Evolutionary conservation across 2,888 invertebrate genomes (phyloP).

Genomic region (Andrena bicolor): DNA sequence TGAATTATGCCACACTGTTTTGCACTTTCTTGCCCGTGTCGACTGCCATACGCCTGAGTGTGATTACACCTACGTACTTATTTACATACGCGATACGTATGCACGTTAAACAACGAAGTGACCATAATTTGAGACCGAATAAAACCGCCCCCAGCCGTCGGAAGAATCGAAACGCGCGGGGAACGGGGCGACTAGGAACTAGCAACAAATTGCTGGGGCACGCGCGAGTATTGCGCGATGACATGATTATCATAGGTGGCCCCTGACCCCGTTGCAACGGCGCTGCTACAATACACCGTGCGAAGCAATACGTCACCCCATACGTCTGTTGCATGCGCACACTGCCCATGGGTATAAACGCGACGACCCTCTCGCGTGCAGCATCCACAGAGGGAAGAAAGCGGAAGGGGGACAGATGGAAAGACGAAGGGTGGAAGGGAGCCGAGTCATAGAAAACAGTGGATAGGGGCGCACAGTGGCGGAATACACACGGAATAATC

Average conservation of each 20-base stretch:
- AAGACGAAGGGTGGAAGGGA: background rate
- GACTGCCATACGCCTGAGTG: background rate
- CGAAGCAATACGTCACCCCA: conserved; percentile 74
- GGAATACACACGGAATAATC: conserved; percentile 54
- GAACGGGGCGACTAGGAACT: background rate
- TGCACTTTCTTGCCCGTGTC: background rate
- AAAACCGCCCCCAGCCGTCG: background rate
- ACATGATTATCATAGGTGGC: conserved; percentile 70
- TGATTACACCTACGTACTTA: background rate
- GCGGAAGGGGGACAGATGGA: background rate
- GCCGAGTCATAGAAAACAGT: conserved; percentile 33
- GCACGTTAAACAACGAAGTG: background rate
- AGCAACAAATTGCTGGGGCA: conserved; percentile 54
- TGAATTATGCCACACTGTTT: conserved; percentile 3
- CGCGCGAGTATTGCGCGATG: conserved; percentile 64
- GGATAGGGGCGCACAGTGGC: conserved; percentile 23
- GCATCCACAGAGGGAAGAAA: conserved; percentile 4
- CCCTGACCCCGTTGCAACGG: conserved; percentile 66
- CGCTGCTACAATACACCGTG: conserved; percentile 69
- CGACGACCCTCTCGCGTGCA: conserved; percentile 26
- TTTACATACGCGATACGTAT: too few relatives aligned
- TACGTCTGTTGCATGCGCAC: conserved; percentile 73
- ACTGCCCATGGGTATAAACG: conserved; percentile 54
- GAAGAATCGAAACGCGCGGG: background rate
- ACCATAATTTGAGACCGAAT: background rate